Conservation (phyloP, 2,888 invertebrate genomes). For the Nesidiocoris tenuis region DNA sequence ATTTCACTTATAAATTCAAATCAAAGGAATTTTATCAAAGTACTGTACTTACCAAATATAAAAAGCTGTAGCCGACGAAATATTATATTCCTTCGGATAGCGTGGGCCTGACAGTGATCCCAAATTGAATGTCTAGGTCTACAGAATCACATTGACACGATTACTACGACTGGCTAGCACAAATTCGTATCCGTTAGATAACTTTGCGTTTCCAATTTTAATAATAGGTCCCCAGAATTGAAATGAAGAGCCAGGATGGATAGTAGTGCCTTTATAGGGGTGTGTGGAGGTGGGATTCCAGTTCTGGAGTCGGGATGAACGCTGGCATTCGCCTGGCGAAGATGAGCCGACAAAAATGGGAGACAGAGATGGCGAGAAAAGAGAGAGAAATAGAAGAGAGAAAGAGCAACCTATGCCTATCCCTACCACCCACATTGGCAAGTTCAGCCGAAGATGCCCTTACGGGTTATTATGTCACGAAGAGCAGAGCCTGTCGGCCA, state of each 20-base stretch:
- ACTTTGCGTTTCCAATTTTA: neutral
- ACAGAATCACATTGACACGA: too few species aligned
- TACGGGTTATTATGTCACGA: neutral
- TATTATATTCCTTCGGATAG: too few species aligned
- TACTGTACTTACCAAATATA: too few species aligned
- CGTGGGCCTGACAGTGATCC: too few species aligned
- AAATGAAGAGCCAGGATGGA: conserved; percentile 29
- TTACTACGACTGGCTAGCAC: too few species aligned
- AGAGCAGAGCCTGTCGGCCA: neutral
- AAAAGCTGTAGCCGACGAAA: too few species aligned
- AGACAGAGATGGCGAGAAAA: too few species aligned
- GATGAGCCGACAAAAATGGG: neutral
- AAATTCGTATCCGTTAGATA: neutral
- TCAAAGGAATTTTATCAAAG: too few species aligned
- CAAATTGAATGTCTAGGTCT: too few species aligned
- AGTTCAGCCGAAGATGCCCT: neutral
- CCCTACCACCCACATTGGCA: neutral
- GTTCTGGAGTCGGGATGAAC: neutral
- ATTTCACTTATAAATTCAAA: too few species aligned
- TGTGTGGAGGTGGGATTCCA: neutral
- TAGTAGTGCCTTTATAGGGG: conserved; percentile 20
- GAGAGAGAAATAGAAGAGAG: too few species aligned
- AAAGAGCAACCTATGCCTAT: neutral
- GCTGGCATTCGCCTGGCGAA: neutral
- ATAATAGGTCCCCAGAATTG: conserved; percentile 11